These are phyloP conservation scores for Anadara kagoshimensis DNA, from an alignment of 1,140 invertebrate species.

Conservation along the genomic window DNA sequence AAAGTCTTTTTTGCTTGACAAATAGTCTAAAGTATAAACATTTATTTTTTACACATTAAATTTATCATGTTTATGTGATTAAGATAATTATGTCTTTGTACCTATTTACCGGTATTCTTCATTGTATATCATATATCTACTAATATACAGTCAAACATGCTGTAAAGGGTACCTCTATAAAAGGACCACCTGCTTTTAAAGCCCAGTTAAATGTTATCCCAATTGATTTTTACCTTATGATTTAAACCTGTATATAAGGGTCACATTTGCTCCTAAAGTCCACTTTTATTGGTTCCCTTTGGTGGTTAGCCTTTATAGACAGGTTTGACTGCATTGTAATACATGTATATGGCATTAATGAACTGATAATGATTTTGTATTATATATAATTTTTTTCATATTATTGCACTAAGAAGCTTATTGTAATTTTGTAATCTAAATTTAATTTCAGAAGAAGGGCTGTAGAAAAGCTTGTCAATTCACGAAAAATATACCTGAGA, in stretches of 20 bases:
- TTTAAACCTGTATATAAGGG: not conserved
- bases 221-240: not conserved
- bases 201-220: too few species aligned
- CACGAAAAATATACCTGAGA: constrained; percentile 14
- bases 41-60: too few species aligned
- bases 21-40: too few species aligned
- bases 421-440: not conserved
- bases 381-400: not conserved
- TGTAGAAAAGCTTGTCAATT: constrained; percentile 22
- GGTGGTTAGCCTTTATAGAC: not conserved
- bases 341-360: not conserved
- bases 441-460: constrained; percentile 15
- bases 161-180: too few species aligned
- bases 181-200: too few species aligned
- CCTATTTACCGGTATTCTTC: too few species aligned
- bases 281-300: not conserved
- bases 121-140: too few species aligned
- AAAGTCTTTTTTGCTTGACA: too few species aligned
- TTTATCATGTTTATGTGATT: too few species aligned
- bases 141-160: too few species aligned
- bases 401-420: not conserved
- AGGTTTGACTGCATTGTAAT: not conserved
- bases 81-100: too few species aligned
- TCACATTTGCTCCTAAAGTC: not conserved
- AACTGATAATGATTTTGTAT: not conserved